Evolutionary conservation across 2,797 vertebrate genomes (phyloP).

Genomic region (Otolemur crassicaudatus): DNA sequence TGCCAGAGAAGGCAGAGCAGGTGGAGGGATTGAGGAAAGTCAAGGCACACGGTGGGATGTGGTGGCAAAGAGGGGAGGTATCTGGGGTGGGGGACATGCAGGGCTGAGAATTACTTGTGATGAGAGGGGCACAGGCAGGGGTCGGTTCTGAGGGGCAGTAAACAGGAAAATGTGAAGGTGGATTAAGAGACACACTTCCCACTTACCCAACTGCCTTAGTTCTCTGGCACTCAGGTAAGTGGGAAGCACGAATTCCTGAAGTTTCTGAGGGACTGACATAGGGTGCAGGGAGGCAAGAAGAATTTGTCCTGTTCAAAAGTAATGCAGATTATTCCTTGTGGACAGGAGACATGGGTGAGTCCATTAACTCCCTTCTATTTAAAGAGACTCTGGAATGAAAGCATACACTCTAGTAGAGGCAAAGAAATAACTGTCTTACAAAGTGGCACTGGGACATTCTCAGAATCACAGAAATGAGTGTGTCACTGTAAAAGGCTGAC

Average conservation of each 20-base stretch:
- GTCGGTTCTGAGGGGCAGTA: not conserved
- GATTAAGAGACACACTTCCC: not conserved
- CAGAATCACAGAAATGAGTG: not conserved
- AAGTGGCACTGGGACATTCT: not conserved
- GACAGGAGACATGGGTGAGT: not conserved
- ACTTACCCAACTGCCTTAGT: not conserved
- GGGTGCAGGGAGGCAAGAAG: not conserved
- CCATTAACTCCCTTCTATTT: not conserved
- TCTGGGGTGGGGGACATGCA: not conserved
- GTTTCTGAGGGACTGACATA: not conserved
- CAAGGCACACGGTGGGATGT: accelerated
- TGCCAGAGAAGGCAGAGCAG: not conserved
- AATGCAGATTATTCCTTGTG: not conserved
- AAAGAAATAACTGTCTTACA: not conserved
- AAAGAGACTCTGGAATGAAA: not conserved
- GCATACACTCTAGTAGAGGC: not conserved
- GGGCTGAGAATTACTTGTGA: not conserved
- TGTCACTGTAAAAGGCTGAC: not conserved
- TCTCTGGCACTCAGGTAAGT: too few relatives aligned
- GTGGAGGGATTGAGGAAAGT: not conserved
- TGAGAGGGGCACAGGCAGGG: not conserved
- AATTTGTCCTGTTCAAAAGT: not conserved
- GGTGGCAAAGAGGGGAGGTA: accelerated
- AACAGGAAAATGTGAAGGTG: not conserved
- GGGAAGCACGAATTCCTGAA: not conserved